These are phyloP conservation scores for Steinernema feltiae DNA, from an alignment of 1,140 invertebrate genomes.

Conservation along the genomic window DNA sequence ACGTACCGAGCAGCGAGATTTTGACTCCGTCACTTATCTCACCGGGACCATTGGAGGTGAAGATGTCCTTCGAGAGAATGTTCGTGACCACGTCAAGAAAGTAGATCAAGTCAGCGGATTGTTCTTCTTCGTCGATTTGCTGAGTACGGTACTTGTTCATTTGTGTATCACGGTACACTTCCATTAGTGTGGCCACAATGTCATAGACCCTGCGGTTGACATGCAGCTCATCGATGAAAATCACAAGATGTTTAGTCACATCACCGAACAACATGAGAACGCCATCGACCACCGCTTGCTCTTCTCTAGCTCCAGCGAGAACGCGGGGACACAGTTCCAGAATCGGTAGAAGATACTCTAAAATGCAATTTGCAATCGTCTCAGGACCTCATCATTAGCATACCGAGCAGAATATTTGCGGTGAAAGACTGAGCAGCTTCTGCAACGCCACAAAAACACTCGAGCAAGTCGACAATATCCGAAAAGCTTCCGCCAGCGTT, in stretches of 20 bases:
- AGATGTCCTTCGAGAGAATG: constrained; percentile 34
- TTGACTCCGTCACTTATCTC: constrained; percentile 1
- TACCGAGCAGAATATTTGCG: constrained; percentile 11
- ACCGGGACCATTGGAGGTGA: background rate
- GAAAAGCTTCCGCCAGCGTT: background rate
- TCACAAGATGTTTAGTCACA: background rate
- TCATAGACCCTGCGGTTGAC: background rate
- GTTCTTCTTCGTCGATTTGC: constrained; percentile 32
- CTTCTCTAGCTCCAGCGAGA: background rate
- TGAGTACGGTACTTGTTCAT: constrained; percentile 4
- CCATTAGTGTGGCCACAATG: background rate
- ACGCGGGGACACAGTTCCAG: constrained; percentile 7
- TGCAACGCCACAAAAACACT: constrained; percentile 35
- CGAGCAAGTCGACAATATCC: constrained; percentile 26
- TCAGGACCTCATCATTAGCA: too few relatives aligned
- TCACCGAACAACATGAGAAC: constrained; percentile 25
- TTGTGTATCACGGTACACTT: constrained; percentile 23
- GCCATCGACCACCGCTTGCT: background rate
- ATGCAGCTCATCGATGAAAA: background rate
- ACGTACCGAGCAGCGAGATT: background rate
- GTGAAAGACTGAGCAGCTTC: constrained; percentile 20
- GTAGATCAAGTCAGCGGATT: constrained; percentile 28
- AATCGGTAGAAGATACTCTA: background rate
- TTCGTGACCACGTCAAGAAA: constrained; percentile 33
- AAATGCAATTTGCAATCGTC: too few relatives aligned